Percentiles rank a stretch among this genome's conserved stretches.
Evolutionary conservation across 2,113 vertebrate genomes (phyloP).

Genomic region (Lampris incognitus): DNA sequence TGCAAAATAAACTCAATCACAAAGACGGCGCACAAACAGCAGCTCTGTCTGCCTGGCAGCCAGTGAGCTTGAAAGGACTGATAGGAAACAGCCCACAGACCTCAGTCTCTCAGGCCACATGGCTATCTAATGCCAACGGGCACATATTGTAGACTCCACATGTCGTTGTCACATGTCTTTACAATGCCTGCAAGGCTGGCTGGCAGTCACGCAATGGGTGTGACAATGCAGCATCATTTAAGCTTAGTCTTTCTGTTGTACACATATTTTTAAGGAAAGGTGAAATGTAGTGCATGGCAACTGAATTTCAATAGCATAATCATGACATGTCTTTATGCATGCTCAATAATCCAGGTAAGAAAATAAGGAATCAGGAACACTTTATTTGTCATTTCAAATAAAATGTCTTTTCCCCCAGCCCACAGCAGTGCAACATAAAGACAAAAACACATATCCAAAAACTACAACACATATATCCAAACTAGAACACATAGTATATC

Average conservation of each 20-base stretch:
- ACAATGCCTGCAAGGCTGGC: not conserved
- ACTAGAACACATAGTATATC: no score
- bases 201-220: not conserved
- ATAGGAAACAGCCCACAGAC: not conserved
- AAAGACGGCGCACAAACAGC: constrained; percentile 11
- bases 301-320: constrained; percentile 7
- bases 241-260: constrained; percentile 17
- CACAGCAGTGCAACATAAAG: no score
- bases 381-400: no score
- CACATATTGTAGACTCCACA: constrained; percentile 17
- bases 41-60: constrained; percentile 7
- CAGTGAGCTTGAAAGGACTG: not conserved
- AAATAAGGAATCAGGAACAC: no score
- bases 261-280: constrained; percentile 4
- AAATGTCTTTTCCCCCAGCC: no score
- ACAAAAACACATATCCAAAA: no score
- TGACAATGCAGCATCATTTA: not conserved
- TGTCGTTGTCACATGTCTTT: not conserved
- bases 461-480: no score
- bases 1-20: constrained; percentile 31
- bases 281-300: not conserved
- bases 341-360: no score
- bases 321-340: not conserved
- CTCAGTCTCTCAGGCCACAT: constrained; percentile 15
- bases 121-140: constrained; percentile 31